Evolutionary conservation across 2,113 vertebrate genomes (phyloP).

Genomic region (Calidris pugnax): DNA sequence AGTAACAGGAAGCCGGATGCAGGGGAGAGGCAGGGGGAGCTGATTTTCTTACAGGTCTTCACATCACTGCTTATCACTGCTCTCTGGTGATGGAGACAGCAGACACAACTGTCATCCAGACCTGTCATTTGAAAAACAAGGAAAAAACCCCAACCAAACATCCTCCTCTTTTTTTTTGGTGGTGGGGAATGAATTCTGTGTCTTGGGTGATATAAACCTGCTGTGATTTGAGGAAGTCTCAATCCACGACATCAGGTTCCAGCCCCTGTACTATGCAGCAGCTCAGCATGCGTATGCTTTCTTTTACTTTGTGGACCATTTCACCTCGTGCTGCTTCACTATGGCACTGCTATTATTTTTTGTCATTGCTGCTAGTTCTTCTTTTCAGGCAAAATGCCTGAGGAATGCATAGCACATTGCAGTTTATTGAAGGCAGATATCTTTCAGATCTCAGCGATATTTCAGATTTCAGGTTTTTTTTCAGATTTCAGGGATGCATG

Average conservation of each 20-base stretch:
- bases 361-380: not conserved
- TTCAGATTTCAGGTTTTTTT: not conserved
- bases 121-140: not conserved
- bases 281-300: not conserved
- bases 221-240: not conserved
- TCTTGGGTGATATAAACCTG: not conserved
- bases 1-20: fast-evolving
- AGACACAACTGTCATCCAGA: not conserved
- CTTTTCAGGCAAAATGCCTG: not conserved
- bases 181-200: not conserved
- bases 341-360: not conserved
- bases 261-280: not conserved
- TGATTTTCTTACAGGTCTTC: not conserved
- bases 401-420: not conserved
- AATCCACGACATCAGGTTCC: not conserved
- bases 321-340: not conserved
- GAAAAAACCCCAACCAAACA: not conserved
- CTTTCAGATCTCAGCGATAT: not conserved
- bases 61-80: not conserved
- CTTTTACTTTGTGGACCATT: not conserved
- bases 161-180: not conserved
- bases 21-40: not conserved
- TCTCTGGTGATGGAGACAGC: not conserved
- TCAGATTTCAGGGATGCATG: not conserved
- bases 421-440: not conserved